Evolutionary conservation across 2,113 vertebrate species (phyloP).

Genomic region (Blennius ocellaris): DNA sequence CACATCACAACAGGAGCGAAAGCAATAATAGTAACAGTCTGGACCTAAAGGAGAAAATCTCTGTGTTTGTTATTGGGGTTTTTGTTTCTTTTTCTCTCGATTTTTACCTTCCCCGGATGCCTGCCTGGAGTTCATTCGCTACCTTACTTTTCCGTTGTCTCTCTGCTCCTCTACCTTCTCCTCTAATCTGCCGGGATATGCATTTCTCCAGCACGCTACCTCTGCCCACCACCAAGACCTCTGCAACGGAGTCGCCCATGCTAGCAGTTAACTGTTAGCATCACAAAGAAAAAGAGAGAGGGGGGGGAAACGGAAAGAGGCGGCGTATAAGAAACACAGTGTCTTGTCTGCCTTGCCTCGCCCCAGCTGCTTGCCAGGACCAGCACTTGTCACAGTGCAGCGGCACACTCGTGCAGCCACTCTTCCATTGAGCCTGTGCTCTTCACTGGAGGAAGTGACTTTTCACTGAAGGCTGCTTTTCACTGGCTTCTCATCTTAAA

Average conservation of each 20-base stretch:
- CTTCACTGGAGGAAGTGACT: slow-evolving; percentile 44
- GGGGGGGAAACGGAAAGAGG: slow-evolving; percentile 1
- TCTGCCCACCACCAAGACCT: slow-evolving; percentile 57
- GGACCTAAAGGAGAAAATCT: slow-evolving; percentile 36
- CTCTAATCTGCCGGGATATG: slow-evolving; percentile 38
- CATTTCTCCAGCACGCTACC: slow-evolving; percentile 56
- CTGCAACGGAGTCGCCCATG: slow-evolving; percentile 70
- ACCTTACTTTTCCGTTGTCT: slow-evolving; percentile 26
- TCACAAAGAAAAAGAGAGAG: slow-evolving; percentile 49
- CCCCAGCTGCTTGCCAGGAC: slow-evolving; percentile 33
- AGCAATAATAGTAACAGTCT: slow-evolving; percentile 65
- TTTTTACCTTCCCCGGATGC: slow-evolving; percentile 38
- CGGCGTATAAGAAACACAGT: slow-evolving; percentile 28
- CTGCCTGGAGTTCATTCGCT: slow-evolving; percentile 34
- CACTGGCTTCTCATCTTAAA: slow-evolving; percentile 36
- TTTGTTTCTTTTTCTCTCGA: slow-evolving; percentile 22
- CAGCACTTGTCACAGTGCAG: slow-evolving; percentile 36
- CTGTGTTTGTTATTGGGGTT: slow-evolving; percentile 2
- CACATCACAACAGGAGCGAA: slow-evolving; percentile 80
- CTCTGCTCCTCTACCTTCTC: slow-evolving; percentile 37
- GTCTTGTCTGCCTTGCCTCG: slow-evolving; percentile 50
- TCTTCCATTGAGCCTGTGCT: slow-evolving; percentile 26
- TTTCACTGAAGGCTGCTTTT: slow-evolving; percentile 26
- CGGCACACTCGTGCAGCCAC: slow-evolving; percentile 38
- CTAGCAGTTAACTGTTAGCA: slow-evolving; percentile 67